Evolutionary conservation across 2,113 vertebrate species (phyloP).

Genomic region (Labeo catla): DNA sequence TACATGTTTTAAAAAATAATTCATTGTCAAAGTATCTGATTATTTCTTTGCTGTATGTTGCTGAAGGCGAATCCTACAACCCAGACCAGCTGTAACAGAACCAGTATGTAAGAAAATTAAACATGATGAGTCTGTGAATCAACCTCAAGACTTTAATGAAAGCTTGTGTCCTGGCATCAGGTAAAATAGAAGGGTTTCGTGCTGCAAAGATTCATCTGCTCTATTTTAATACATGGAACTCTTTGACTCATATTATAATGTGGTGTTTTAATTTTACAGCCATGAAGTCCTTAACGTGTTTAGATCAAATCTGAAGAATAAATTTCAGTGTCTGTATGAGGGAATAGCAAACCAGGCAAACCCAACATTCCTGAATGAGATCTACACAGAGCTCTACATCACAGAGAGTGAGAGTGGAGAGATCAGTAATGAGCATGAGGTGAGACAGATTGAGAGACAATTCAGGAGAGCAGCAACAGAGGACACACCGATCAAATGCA

Average conservation of each 20-base stretch:
- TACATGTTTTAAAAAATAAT: too few relatives aligned
- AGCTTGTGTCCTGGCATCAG: neutral
- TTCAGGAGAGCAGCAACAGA: neutral
- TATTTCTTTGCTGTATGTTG: neutral
- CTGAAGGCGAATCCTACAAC: neutral
- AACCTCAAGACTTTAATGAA: neutral
- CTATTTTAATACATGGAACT: too few relatives aligned
- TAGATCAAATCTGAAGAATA: neutral
- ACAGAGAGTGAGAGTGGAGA: constrained; percentile 22
- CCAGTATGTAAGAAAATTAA: neutral
- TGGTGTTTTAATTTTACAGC: neutral
- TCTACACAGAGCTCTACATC: constrained; percentile 52
- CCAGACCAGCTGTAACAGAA: neutral
- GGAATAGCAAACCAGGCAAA: neutral
- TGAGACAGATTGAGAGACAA: constrained; percentile 7
- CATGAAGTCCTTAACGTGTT: neutral
- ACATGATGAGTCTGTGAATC: neutral
- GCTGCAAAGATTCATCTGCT: neutral
- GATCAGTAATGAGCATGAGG: constrained; percentile 24
- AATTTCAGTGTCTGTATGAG: neutral
- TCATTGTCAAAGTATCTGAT: neutral
- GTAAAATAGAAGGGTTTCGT: neutral
- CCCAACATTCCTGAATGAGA: constrained; percentile 27
- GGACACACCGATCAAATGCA: neutral
- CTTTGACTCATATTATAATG: neutral